A percentile compares a stretch with the other conserved stretches of the same genome.
Evolutionary conservation across 2,797 vertebrate species (phyloP).

Genomic region (Clarias laeviceps): DNA sequence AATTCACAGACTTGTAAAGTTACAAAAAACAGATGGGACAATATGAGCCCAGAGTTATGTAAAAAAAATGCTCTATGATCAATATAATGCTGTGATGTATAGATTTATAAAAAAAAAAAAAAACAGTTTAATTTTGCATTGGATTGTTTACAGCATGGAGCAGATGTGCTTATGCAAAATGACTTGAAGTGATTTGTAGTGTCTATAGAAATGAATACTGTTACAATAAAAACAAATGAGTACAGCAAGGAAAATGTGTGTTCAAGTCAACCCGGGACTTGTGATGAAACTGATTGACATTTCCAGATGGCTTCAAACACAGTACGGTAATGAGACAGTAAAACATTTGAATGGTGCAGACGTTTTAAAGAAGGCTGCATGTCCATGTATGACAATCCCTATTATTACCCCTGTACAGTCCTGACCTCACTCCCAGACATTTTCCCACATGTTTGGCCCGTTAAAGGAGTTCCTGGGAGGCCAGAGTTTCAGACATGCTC

Average conservation of each 20-base stretch:
- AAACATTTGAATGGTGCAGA: too few species aligned
- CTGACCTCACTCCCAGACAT: too few species aligned
- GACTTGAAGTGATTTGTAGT: neutral
- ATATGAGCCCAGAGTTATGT: neutral
- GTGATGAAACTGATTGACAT: too few species aligned
- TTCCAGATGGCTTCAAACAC: too few species aligned
- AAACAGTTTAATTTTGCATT: neutral
- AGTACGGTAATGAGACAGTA: too few species aligned
- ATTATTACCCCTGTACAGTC: too few species aligned
- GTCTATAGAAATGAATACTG: neutral
- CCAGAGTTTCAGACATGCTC: too few species aligned
- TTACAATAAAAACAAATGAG: neutral
- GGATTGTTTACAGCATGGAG: neutral
- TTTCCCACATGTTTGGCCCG: too few species aligned
- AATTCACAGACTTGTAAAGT: conserved; percentile 71
- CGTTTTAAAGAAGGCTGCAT: too few species aligned
- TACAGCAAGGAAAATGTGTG: neutral
- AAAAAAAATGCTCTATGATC: neutral
- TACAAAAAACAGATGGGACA: conserved; percentile 58
- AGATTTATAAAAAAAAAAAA: too few species aligned
- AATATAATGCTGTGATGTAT: neutral
- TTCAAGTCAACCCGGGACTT: neutral
- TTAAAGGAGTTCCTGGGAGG: too few species aligned
- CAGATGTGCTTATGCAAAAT: neutral
- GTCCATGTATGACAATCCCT: too few species aligned